Base-by-base conservation (phyloP, 2,888 invertebrate species). In the Rambutsinella grinnellia region DNA sequence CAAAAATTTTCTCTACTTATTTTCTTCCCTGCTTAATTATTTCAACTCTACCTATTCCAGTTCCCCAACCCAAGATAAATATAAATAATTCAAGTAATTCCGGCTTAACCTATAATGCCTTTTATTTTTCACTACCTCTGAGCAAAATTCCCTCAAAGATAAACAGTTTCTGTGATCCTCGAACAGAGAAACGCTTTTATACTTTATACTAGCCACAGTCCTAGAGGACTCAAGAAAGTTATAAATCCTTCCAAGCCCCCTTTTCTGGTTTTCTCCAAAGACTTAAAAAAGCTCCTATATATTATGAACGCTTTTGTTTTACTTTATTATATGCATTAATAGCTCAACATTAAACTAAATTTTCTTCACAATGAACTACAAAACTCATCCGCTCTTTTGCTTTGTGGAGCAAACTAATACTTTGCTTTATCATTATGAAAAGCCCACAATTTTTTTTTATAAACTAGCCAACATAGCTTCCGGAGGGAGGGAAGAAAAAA, bases 371-470 rank as follows among this genome's bases (percentile, higher is more conserved):
- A 68, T 68, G 68, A 68, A 51, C 68, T 36, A 24, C 17, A 56
- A 44, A 1, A 51, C 51, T 49, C 26, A 28, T 57, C 46, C 60
- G 5, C 15, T 19, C 46, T 36, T 44, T 36, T 36, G 5, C 36
- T 36, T 13, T 36, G 36, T 36, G 13, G 36, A 24, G 24, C 44
- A 69, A 53, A 51, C 54, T 61, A 60, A 61, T 60, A 69, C 61
- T 69, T 47, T 53, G 61, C 61, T 69, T 69, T 69, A 69, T 69
- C 61, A 69, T 69, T 27, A 61, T 69, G 60, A 46, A 61, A 28
- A 36, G 36, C 6, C 36, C 36, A 36, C 27, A 62, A 69, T 62
- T 28, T 28, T 70, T 70, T 70, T 28, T 53, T 56, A 62, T 56
- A 61, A 62, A 70, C 62, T 70, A 57, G 47, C 62, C 62, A 70